Conservation (phyloP, 1,140 invertebrate genomes). For the Venturia canescens region DNA sequence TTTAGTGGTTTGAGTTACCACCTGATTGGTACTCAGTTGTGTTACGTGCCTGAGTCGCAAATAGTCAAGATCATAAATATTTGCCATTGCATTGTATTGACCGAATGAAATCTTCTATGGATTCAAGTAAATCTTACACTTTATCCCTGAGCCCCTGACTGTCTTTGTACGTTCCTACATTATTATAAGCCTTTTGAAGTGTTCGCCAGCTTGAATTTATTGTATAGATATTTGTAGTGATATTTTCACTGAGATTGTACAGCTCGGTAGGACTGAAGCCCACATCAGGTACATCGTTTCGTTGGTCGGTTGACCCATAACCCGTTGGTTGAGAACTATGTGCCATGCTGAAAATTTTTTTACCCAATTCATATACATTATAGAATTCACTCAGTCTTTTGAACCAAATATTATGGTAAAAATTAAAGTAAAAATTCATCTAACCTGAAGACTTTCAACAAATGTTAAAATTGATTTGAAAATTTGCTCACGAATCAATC, state of each 20-base stretch:
- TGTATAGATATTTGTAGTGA: conserved; percentile 87
- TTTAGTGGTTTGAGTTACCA: conserved; percentile 84
- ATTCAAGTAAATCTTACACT: conserved; percentile 77
- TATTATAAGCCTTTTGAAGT: conserved; percentile 85
- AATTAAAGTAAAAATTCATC: too few species aligned
- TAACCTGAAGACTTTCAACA: too few species aligned
- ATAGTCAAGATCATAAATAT: conserved; percentile 44
- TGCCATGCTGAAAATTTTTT: conserved; percentile 68
- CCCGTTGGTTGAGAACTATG: conserved; percentile 69
- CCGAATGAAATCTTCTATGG: too few species aligned
- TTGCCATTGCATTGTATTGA: conserved; percentile 22
- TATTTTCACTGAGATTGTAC: conserved; percentile 85
- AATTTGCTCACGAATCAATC: too few species aligned
- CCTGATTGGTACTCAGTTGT: conserved; percentile 87
- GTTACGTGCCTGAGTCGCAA: conserved; percentile 82
- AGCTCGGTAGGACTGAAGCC: conserved; percentile 85
- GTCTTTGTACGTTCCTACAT: conserved; percentile 87
- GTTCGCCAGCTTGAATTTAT: conserved; percentile 84
- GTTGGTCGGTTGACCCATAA: conserved; percentile 75
- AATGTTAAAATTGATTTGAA: too few species aligned
- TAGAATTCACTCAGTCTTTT: too few species aligned
- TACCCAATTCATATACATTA: neutral
- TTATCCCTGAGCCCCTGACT: conserved; percentile 81
- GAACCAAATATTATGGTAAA: too few species aligned
- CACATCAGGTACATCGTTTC: conserved; percentile 79